Base-by-base conservation (phyloP, 2,797 vertebrate species). In the Scarus forsteni region DNA sequence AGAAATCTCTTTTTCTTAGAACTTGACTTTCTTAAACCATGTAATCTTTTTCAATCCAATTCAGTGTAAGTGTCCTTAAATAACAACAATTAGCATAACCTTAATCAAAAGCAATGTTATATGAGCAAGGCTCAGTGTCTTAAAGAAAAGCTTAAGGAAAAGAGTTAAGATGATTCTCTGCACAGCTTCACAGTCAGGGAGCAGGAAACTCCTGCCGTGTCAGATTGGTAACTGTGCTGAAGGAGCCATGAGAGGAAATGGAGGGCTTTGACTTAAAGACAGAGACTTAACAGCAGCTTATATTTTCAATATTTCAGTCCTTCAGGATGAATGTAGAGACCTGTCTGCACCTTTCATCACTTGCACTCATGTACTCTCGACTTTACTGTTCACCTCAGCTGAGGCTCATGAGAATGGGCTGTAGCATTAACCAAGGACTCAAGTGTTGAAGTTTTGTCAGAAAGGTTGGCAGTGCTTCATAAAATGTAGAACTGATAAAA, bases 201-300 rank as follows among this genome's bases (percentile, higher is more conserved):
- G 35, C 70, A 34, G 27, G 16, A 64, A 67, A 38, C 66, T 39
- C 83, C 69, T 34, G 80, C 38, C 54, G 64, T 60, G 70, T 40
- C 10, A 15, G 51, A 77, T 65, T 46, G 61, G 57, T 64, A 72
- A n/a, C 70, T 12, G 11, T 14, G 60, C 42, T 5, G 62, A 45
- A 51, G 62, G 57, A 67, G 73, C 48, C 15, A 3, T 42, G 13
- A n/a, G 14, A 18, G 46, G 36, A 38, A 57, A 45, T 6, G 3
- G 18, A 56, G 11, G 51, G 55, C 61, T 39, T 43, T 18, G 35
- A 51, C 48, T 61, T 13, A 10, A 64, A 57, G 40, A 39, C 36
- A 55, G 16, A 46, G 59, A 60, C 48, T 38, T 48, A 65, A 36
- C 60, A 57, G 52, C 52, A 54, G 54, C 18, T 3, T 3, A 12